These are phyloP conservation scores for Acridotheres tristis DNA, from an alignment of 2,797 vertebrate species.

Conservation along the genomic window DNA sequence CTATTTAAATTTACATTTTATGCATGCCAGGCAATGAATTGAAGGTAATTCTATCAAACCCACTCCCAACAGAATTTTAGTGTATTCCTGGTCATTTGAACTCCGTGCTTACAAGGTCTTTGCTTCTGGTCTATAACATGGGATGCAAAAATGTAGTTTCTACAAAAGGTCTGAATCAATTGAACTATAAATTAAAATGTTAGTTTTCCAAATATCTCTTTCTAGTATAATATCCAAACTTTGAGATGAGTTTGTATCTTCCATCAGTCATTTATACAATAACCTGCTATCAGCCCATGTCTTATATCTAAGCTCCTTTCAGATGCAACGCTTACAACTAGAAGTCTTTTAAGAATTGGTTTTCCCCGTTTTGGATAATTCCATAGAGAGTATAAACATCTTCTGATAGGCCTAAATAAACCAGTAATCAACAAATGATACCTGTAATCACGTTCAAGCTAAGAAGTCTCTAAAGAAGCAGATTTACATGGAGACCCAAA, in stretches of 20 bases:
- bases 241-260: not conserved
- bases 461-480: not conserved
- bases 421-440: not conserved
- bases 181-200: not conserved
- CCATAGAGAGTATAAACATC: not conserved
- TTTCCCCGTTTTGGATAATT: not conserved
- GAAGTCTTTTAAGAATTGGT: not conserved
- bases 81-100: not conserved
- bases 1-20: slow-evolving; percentile 1
- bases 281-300: not conserved
- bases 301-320: not conserved
- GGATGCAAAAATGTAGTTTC: not conserved
- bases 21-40: not conserved
- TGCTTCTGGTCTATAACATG: not conserved
- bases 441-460: not conserved
- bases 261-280: not conserved
- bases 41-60: not conserved
- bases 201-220: not conserved
- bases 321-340: not conserved
- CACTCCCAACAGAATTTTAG: not conserved
- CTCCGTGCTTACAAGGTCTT: not conserved
- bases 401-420: not conserved
- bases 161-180: not conserved
- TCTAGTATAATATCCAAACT: not conserved
- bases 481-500: not conserved